These are phyloP conservation scores for Heterodera schachtii DNA, from an alignment of 1,140 invertebrate genomes.

Conservation along the genomic window DNA sequence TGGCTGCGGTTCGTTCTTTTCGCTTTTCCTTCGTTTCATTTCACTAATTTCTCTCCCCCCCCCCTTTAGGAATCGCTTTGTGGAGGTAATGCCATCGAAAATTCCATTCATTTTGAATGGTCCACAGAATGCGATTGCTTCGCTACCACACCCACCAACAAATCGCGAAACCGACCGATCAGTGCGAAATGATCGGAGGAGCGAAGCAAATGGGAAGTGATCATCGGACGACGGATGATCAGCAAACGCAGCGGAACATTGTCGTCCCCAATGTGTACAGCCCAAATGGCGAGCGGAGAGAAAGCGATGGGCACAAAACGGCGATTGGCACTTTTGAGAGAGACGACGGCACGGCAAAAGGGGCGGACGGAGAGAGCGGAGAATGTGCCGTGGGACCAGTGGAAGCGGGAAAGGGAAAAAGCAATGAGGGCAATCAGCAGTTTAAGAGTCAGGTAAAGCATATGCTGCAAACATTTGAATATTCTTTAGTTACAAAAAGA, in stretches of 20 bases:
- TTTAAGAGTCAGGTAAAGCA: conserved; percentile 13
- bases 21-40: neutral
- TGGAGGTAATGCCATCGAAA: conserved; percentile 32
- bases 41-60: neutral
- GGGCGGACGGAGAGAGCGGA: neutral
- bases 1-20: conserved; percentile 43
- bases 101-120: neutral
- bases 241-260: neutral
- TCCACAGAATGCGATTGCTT: conserved; percentile 52
- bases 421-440: neutral
- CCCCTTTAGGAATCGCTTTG: conserved; percentile 36
- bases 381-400: neutral
- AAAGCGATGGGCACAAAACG: neutral
- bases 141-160: conserved; percentile 44
- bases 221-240: neutral
- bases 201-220: neutral
- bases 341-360: neutral
- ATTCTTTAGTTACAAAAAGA: too few relatives aligned
- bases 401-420: neutral
- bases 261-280: neutral
- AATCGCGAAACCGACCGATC: neutral
- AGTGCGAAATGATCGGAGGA: neutral
- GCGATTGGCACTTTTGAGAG: neutral
- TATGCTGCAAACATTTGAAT: neutral
- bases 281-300: neutral